Evolutionary conservation across 2,888 invertebrate species (phyloP), one percentile per base, ranked within the genome.

Genomic region (Oscheius sp.): DNA sequence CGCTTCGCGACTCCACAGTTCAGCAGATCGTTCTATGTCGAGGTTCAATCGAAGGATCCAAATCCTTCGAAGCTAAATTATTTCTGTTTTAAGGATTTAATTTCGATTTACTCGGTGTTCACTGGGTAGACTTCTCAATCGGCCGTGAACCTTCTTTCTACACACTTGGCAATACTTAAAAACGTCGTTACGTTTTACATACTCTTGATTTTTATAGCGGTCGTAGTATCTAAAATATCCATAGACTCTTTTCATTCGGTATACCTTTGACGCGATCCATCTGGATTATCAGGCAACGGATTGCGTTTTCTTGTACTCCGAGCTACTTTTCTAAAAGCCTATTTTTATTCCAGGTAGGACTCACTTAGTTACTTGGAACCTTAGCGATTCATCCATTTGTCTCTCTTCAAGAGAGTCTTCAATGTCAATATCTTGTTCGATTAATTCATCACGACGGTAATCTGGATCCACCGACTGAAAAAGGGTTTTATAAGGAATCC

Each of bases 161-260:
- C 77, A 77, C 23, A 75, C 70, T 42, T 77, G 77, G 27, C 77
- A 77, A 31, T 77, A 77, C 31, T 77, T 77, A 72, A 70, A 73
- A 25, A 66, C 67, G 46, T 77, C 77, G 29, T 77, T 77, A 8
- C 77, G 53, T 27, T 65, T 70, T 1, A 52, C 65, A 42, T 70
- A 70, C 6, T 65, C 65, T n/a, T 53, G 53, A 15, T 55, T 65
- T 45, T 65, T 65, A 31, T 70, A 70, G 6, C 70, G 65, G 31
- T 70, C 65, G 48, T 70, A 70, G 23, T 65, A 65, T 37, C 69
- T 66, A 15, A 57, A 53, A 23, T n/a, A 23, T 27, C 3, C n/a
- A n/a, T 61, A 17, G 2, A 39, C 3, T 31, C 27, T 27, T 2
- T 34, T 25, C 2, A 25, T 15, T n/a, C n/a, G 20, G 20, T 10